These are phyloP conservation scores for Glyphotaelius pellucidus DNA, from an alignment of 2,888 invertebrate genomes.

Conservation along the genomic window DNA sequence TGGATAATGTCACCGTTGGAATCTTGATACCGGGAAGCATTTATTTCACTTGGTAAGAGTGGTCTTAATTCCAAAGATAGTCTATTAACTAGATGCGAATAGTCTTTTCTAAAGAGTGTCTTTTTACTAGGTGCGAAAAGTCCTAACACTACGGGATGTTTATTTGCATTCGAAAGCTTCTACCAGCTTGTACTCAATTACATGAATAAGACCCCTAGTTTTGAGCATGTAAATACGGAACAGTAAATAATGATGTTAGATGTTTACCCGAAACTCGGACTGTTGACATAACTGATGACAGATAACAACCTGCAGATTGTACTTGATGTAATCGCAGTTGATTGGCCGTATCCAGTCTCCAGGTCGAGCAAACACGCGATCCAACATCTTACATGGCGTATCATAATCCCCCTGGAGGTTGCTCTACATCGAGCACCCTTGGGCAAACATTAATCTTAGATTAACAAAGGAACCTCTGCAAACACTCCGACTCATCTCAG, in stretches of 20 bases:
- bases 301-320: neutral
- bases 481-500: neutral
- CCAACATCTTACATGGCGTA: constrained; percentile 1
- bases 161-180: neutral
- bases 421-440: neutral
- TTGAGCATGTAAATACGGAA: neutral
- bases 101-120: too few species aligned
- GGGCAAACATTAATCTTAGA: constrained; percentile 37
- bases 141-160: neutral
- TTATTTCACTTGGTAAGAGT: too few species aligned
- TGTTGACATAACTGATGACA: neutral
- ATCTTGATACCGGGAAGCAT: too few species aligned
- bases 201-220: neutral
- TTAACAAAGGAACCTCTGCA: constrained; percentile 28
- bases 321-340: neutral
- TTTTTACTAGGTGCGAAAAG: too few species aligned
- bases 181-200: neutral
- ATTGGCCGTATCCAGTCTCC: neutral
- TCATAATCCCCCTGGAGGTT: constrained; percentile 15
- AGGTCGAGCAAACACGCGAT: constrained; percentile 22
- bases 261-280: neutral
- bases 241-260: neutral
- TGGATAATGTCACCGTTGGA: too few species aligned
- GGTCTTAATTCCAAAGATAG: too few species aligned
- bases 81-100: too few species aligned